Evolutionary conservation across 2,888 invertebrate species (phyloP).

Genomic region (Tenthredo scrophulariae): DNA sequence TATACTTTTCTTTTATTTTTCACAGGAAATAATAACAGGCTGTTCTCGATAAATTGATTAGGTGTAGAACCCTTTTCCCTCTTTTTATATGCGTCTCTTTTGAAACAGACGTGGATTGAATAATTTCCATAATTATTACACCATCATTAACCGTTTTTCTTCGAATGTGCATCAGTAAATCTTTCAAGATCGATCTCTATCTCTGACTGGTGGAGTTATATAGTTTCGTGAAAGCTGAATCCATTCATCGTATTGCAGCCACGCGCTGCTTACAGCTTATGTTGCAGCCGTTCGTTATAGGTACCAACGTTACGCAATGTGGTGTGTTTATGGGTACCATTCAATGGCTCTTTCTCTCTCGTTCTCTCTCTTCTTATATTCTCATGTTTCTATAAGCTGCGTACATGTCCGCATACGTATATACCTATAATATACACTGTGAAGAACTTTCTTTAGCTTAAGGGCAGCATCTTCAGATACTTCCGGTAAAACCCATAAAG

Average conservation of each 20-base stretch:
- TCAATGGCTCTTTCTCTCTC: not conserved
- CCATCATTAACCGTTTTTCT: not conserved
- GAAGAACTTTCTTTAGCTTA: not conserved
- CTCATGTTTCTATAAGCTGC: not conserved
- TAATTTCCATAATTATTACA: too few species aligned
- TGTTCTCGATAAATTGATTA: too few species aligned
- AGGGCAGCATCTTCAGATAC: slow-evolving; percentile 3
- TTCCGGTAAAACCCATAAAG: not conserved
- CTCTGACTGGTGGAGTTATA: not conserved
- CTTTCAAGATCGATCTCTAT: not conserved
- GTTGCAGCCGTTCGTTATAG: slow-evolving; percentile 1
- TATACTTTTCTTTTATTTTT: not conserved
- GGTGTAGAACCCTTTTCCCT: too few species aligned
- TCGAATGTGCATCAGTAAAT: not conserved
- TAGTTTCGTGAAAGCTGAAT: not conserved
- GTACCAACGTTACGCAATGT: not conserved
- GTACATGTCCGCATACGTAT: not conserved
- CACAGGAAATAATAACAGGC: too few species aligned
- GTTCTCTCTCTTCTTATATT: not conserved
- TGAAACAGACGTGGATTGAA: too few species aligned
- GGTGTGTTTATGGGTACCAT: not conserved
- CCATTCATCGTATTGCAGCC: slow-evolving; percentile 1
- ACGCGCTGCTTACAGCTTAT: not conserved
- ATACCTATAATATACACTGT: too few species aligned
- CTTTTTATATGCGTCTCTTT: too few species aligned